Evolutionary conservation across 1,140 invertebrate genomes (phyloP).

Genomic region (Colletes latitarsis): DNA sequence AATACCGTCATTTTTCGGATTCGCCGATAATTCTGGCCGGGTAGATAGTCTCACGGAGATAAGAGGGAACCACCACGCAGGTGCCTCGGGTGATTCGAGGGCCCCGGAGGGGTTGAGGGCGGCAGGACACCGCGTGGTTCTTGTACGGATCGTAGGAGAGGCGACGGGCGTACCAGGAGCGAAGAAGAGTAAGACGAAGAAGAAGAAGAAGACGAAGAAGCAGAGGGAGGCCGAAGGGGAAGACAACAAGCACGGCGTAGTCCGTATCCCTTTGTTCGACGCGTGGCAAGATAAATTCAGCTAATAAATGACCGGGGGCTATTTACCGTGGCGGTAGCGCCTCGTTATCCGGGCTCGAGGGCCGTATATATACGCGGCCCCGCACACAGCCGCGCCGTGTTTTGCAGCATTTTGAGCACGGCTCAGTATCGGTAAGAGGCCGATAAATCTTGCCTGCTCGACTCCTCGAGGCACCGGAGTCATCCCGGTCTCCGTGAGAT

Average conservation of each 20-base stretch:
- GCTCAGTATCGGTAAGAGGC: constrained; percentile 76
- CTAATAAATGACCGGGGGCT: constrained; percentile 77
- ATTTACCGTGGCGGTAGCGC: constrained; percentile 77
- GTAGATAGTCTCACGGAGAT: constrained; percentile 61
- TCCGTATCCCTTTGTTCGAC: constrained; percentile 75
- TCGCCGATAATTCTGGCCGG: constrained; percentile 49
- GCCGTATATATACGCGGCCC: constrained; percentile 31
- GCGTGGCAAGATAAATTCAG: constrained; percentile 77
- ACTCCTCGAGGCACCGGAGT: constrained; percentile 47
- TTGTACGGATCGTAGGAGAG: constrained; percentile 39
- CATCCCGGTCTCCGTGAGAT: constrained; percentile 45
- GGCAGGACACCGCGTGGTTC: constrained; percentile 1
- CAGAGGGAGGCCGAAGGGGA: constrained; percentile 26
- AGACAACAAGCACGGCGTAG: constrained; percentile 63
- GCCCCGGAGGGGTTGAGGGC: constrained; percentile 8
- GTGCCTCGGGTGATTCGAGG: constrained; percentile 49
- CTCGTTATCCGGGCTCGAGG: constrained; percentile 74
- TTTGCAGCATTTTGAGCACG: constrained; percentile 79
- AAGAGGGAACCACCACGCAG: constrained; percentile 50
- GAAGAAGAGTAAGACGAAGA: constrained; percentile 26
- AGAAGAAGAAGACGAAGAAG: too few relatives aligned
- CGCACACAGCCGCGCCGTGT: constrained; percentile 65
- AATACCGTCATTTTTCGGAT: constrained; percentile 63
- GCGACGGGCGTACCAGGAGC: constrained; percentile 57
- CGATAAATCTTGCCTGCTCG: constrained; percentile 76